These are phyloP conservation scores for Plestiodon gilberti DNA, from an alignment of 2,113 vertebrate genomes.

Conservation along the genomic window DNA sequence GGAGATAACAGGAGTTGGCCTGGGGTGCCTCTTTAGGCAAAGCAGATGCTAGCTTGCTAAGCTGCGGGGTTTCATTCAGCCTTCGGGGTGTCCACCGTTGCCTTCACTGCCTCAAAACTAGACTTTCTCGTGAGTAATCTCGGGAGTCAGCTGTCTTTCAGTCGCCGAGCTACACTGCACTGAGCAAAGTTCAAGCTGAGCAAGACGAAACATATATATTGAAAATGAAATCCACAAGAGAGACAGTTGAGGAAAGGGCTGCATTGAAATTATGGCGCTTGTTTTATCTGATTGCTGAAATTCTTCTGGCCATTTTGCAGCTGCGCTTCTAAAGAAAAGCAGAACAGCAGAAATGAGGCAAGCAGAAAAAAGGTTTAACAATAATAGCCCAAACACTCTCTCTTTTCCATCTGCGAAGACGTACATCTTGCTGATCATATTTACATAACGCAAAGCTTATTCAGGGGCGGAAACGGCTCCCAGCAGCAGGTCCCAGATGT, in stretches of 20 bases:
- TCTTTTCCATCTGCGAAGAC: constrained; percentile 36
- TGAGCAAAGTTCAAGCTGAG: background rate
- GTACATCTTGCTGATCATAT: constrained; percentile 20
- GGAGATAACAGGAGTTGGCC: too few species aligned
- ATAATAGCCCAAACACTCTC: constrained; percentile 38
- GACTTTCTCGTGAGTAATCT: too few species aligned
- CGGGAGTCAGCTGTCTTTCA: too few species aligned
- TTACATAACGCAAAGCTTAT: constrained; percentile 35
- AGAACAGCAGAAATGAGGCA: constrained; percentile 11
- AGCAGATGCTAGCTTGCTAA: too few species aligned
- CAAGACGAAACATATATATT: too few species aligned
- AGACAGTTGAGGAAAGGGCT: constrained; percentile 18
- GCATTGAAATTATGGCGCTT: constrained; percentile 63
- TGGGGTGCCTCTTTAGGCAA: too few species aligned
- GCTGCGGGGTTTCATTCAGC: too few species aligned
- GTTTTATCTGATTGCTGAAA: constrained; percentile 70
- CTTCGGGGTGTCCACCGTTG: too few species aligned
- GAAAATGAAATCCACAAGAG: too few species aligned
- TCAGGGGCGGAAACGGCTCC: background rate
- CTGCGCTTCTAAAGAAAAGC: constrained; percentile 59
- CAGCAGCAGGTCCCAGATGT: constrained; percentile 37
- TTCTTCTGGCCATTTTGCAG: constrained; percentile 67
- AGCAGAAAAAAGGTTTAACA: constrained; percentile 47
- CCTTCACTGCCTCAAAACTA: too few species aligned
- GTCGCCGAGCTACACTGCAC: too few species aligned